Evolutionary conservation across 2,113 vertebrate species (phyloP).

Genomic region (Sporophila hypoxantha): DNA sequence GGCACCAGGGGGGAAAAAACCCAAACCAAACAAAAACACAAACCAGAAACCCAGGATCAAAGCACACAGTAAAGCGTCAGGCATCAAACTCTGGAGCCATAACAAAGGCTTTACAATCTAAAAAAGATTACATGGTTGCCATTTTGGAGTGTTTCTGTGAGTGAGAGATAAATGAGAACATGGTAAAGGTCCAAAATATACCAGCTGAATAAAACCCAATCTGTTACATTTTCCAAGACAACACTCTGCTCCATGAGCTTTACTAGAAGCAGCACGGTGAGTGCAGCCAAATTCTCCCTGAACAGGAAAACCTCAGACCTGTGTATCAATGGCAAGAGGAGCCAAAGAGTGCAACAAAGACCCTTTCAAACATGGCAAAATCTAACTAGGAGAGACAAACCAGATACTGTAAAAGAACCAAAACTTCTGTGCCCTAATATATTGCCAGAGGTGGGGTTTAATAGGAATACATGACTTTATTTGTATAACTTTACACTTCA

Average conservation of each 20-base stretch:
- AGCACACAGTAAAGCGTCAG: background rate
- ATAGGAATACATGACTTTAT: background rate
- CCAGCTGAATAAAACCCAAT: background rate
- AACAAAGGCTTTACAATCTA: conserved; percentile 34
- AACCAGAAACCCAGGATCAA: background rate
- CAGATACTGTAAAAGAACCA: conserved; percentile 7
- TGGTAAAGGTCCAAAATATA: conserved; percentile 10
- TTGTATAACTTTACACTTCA: background rate
- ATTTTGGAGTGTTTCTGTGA: background rate
- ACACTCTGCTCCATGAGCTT: background rate
- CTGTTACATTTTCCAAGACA: conserved; percentile 2
- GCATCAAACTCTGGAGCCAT: conserved; percentile 18
- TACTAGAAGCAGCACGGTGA: background rate
- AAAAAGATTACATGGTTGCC: conserved; percentile 32
- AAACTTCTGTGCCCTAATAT: background rate
- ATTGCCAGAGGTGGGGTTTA: background rate
- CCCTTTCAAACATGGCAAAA: background rate
- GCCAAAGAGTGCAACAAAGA: conserved; percentile 1
- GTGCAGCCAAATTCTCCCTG: background rate
- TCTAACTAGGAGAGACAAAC: background rate
- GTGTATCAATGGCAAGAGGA: background rate
- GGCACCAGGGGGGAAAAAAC: background rate
- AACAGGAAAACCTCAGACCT: conserved; percentile 10
- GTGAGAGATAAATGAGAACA: conserved; percentile 24
- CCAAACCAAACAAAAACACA: background rate